Evolutionary conservation across 1,140 invertebrate genomes (phyloP), one percentile per base, ranked within the genome.

Genomic region (Brachionus sp.): DNA sequence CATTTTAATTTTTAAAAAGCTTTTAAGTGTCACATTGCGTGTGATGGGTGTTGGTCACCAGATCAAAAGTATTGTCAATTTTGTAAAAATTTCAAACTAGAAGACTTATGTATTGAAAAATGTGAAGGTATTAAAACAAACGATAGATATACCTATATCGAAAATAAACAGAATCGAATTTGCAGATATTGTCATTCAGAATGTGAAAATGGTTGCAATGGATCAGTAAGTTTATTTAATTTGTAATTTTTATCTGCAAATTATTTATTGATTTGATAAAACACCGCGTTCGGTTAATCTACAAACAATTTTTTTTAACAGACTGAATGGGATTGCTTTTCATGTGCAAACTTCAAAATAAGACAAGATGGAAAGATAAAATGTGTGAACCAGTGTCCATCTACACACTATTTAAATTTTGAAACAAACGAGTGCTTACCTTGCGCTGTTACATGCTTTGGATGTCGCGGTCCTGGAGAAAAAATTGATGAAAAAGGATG

Each of bases 181-280:
- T 80, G 77, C 37, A 42, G 16, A 57, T 62, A 42, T 80, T 80
- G 77, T 44, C 46, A 80, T 80, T 12, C 46, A 2, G 50, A 80
- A 13, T 80, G 77, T 16, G 10, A 37, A 66, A 25, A 42, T 19
- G 77, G 77, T 29, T 80, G 77, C 39, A 13, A 1, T 37, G 77
- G 77, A 33, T 33, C 33, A 10, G 46, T 78, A 62, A 78, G 19
- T 33, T 1, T 16, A 16, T 53, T 53, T 29, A n/a, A n/a, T n/a
- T n/a, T n/a, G n/a, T n/a, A n/a, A n/a, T n/a, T n/a, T n/a, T n/a
- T n/a, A n/a, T n/a, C n/a, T n/a, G n/a, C n/a, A n/a, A n/a, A n/a
- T n/a, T n/a, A n/a, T n/a, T n/a, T n/a, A n/a, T n/a, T n/a, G n/a
- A n/a, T n/a, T n/a, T n/a, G n/a, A n/a, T n/a, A n/a, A n/a, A n/a